Evolutionary conservation across 2,113 vertebrate species (phyloP).

Genomic region (Sylvietta virens): DNA sequence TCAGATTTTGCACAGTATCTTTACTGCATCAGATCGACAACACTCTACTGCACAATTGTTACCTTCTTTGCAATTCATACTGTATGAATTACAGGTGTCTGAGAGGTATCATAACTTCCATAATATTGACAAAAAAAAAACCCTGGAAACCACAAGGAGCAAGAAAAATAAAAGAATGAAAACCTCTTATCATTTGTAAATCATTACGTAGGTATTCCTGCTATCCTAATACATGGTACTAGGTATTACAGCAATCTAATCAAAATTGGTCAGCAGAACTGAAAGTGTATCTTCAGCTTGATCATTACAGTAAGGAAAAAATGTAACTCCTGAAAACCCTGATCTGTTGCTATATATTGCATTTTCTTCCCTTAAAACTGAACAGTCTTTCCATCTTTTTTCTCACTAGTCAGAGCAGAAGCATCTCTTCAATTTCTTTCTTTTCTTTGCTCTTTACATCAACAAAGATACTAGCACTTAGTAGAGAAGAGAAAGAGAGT

Average conservation of each 20-base stretch:
- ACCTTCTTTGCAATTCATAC: neutral
- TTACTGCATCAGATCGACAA: neutral
- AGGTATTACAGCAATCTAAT: conserved; percentile 1
- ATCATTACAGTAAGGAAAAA: neutral
- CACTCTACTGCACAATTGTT: neutral
- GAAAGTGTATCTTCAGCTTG: neutral
- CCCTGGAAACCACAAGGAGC: neutral
- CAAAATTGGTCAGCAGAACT: conserved; percentile 36
- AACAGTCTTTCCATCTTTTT: neutral
- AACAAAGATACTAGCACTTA: neutral
- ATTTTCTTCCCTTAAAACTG: neutral
- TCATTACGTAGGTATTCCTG: conserved; percentile 7
- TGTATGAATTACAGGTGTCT: neutral
- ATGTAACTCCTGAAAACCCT: neutral
- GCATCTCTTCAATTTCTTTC: neutral
- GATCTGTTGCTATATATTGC: neutral
- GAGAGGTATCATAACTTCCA: conserved; percentile 5
- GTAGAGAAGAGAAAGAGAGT: neutral
- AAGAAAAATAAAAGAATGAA: conserved; percentile 12
- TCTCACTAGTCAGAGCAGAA: neutral
- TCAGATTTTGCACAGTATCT: conserved; percentile 17
- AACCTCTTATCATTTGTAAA: conserved; percentile 1
- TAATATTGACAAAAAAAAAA: neutral
- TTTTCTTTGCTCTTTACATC: neutral
- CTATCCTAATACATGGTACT: neutral